Evolutionary conservation across 2,797 vertebrate genomes (phyloP), one percentile per base, ranked within the genome.

Genomic region (Pseudopleuronectes americanus): DNA sequence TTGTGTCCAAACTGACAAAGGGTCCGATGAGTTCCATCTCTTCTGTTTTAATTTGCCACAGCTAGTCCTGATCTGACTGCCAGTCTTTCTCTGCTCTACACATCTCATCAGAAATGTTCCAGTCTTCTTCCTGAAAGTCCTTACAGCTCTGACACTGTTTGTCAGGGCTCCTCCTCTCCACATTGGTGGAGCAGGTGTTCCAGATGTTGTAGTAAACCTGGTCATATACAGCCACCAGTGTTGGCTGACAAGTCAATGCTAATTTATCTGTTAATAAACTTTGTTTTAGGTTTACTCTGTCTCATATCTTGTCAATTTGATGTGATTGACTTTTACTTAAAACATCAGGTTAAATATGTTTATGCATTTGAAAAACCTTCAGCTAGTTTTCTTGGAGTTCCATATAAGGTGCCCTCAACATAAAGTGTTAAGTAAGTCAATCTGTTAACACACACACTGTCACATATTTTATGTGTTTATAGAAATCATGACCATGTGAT

Each of bases 181-280:
- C 17, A 1, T 21, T 0, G 6, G 12, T 36, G 51, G 58, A 45
- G 19, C 14, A 41, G 28, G 6, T 45, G 43, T 45, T 45, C 14
- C 13, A 41, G 28, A 45, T 45, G 16, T 45, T 17, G 6, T 19
- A 45, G 14, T 21, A 19, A 49, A 41, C 6, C 24, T 48, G 2
- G 21, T 38, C 48, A 13, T 43, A 43, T 43, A 43, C 41, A 43
- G 41, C 41, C 41, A 43, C 41, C 16, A 17, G 12, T 43, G 41
- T 43, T 56, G 31, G 23, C 52, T 43, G 21, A 64, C 33, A 41
- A 26, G 21, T n/a, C 4, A 8, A 54, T 31, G 1, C 23, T 33
- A 66, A 22, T 45, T 66, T 62, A 31, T 72, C 43, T 56, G 10
- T 60, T 19, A 72, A 76, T 80, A 65, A 76, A 72, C 49, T 8